Evolutionary conservation across 1,140 invertebrate species (phyloP).

Genomic region (Bursaphelenchus mucronatus): DNA sequence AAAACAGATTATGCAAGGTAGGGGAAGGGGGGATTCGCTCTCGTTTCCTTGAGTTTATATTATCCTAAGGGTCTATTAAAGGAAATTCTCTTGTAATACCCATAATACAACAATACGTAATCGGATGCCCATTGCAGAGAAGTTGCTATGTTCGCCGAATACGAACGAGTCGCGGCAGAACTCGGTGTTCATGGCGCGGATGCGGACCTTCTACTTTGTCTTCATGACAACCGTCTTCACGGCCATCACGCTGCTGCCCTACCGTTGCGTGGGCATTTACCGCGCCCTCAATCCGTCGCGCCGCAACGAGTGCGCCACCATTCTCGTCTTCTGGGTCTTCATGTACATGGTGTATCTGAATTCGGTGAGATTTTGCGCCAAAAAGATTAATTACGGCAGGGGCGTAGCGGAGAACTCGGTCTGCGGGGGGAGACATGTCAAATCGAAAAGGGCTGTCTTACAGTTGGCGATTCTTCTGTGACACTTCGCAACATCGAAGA

Average conservation of each 20-base stretch:
- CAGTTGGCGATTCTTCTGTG: too few species aligned
- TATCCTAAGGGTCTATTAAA: not conserved
- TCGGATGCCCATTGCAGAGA: slow-evolving; percentile 17
- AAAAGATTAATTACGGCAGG: slow-evolving; percentile 15
- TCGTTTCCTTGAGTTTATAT: not conserved
- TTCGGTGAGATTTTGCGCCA: slow-evolving; percentile 27
- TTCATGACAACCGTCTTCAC: slow-evolving; percentile 54
- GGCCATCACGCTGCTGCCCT: slow-evolving; percentile 45
- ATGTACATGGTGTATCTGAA: slow-evolving; percentile 49
- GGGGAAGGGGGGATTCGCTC: not conserved
- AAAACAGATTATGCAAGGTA: slow-evolving; percentile 45
- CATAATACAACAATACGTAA: not conserved
- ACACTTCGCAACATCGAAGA: too few species aligned
- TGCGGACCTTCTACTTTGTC: slow-evolving; percentile 51
- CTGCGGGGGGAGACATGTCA: too few species aligned
- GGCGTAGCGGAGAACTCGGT: too few species aligned
- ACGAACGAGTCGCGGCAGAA: slow-evolving; percentile 24
- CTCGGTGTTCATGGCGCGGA: slow-evolving; percentile 38
- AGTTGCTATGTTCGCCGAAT: slow-evolving; percentile 30
- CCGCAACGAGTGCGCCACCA: slow-evolving; percentile 36
- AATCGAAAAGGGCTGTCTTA: too few species aligned
- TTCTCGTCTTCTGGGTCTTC: slow-evolving; percentile 48
- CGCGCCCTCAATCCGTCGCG: slow-evolving; percentile 37
- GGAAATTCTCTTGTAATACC: slow-evolving; percentile 13
- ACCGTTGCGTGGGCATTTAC: slow-evolving; percentile 33